Conservation (phyloP, 2,113 vertebrate species). For the Epinephelus lanceolatus region DNA sequence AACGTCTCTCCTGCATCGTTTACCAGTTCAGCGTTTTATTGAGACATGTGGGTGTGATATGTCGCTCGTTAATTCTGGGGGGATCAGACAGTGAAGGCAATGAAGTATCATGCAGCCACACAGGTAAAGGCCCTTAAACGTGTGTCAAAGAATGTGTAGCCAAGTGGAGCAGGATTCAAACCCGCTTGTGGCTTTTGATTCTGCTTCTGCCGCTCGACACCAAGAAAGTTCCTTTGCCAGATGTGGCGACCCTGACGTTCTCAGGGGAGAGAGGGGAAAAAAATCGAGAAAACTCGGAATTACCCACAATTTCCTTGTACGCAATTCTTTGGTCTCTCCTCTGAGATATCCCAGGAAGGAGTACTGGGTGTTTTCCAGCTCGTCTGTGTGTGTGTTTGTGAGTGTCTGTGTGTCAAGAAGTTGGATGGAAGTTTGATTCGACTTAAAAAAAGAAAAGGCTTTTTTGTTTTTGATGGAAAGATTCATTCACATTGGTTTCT, state of each 20-base stretch:
- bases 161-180: slow-evolving; percentile 23
- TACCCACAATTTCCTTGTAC: not conserved
- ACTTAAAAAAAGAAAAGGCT: slow-evolving; percentile 29
- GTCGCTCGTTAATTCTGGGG: not conserved
- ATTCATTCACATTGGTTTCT: slow-evolving; percentile 54
- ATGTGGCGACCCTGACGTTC: slow-evolving; percentile 24
- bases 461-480: slow-evolving; percentile 33
- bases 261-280: not conserved
- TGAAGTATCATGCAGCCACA: slow-evolving; percentile 37
- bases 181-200: slow-evolving; percentile 46
- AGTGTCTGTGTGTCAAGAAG: slow-evolving; percentile 24
- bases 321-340: slow-evolving; percentile 19
- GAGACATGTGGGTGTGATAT: slow-evolving; percentile 2
- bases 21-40: slow-evolving; percentile 50
- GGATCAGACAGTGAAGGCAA: slow-evolving; percentile 21
- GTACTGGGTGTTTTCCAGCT: slow-evolving; percentile 43
- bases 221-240: slow-evolving; percentile 25
- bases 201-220: slow-evolving; percentile 34
- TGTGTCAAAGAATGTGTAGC: slow-evolving; percentile 35
- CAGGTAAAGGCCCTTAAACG: slow-evolving; percentile 1
- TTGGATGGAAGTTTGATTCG: slow-evolving; percentile 34
- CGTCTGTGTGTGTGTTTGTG: slow-evolving; percentile 32
- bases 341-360: slow-evolving; percentile 25
- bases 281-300: slow-evolving; percentile 18
- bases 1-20: slow-evolving; percentile 55